Conservation (phyloP, 2,113 vertebrate species). For the Catharus fuscescens region DNA sequence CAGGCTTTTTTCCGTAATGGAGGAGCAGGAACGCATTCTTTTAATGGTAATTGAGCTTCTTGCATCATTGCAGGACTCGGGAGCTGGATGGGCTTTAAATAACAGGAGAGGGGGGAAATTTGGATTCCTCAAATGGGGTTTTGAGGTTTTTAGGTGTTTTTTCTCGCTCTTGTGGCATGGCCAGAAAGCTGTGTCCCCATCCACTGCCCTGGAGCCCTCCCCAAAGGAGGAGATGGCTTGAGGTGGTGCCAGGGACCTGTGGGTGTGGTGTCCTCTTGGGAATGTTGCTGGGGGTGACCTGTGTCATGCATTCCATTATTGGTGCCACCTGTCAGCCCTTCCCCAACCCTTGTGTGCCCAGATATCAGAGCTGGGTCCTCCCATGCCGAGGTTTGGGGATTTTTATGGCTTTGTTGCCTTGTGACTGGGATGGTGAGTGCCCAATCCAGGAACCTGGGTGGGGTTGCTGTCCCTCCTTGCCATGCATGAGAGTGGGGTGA, state of each 20-base stretch:
- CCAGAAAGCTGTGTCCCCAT: fast-evolving
- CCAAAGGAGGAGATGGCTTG: background rate
- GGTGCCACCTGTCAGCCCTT: background rate
- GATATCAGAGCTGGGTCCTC: fast-evolving
- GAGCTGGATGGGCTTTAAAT: background rate
- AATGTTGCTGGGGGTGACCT: fast-evolving
- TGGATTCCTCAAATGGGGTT: fast-evolving
- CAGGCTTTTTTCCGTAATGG: background rate
- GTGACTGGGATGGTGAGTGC: background rate
- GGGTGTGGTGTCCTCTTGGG: background rate
- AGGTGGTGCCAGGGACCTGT: background rate
- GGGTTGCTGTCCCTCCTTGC: background rate
- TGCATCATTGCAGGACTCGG: background rate
- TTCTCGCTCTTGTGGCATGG: background rate
- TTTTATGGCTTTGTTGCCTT: background rate
- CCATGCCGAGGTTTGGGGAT: background rate
- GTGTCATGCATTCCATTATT: fast-evolving
- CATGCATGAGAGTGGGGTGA: fast-evolving
- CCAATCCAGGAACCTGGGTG: background rate
- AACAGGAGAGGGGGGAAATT: background rate
- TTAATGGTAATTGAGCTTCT: background rate
- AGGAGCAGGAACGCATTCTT: background rate
- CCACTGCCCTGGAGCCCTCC: background rate
- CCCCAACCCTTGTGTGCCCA: fast-evolving
- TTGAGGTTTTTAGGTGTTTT: background rate